phyloP scores from a whole-genome alignment of 1,140 invertebrate genomes.

The Sminthurides bifidus region DNA sequence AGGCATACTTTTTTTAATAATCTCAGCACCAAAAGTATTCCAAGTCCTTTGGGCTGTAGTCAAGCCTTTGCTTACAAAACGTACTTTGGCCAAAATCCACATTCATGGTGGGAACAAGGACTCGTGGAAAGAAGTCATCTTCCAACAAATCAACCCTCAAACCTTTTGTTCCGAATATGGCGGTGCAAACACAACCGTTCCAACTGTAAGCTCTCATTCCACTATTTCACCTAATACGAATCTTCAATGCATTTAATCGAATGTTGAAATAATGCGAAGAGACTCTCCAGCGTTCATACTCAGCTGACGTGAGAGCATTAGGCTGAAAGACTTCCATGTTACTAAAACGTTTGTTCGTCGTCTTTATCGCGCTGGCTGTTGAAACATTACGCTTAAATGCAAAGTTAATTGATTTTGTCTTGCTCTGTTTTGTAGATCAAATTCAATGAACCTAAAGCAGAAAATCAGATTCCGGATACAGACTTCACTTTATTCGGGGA shows the following conservation, averaged over 20 bases:
- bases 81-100: not conserved
- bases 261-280: no score
- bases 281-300: no score
- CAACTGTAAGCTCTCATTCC: not conserved
- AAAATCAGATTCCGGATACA: not conserved
- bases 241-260: not conserved
- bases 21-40: not conserved
- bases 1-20: no score
- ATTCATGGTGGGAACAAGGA: not conserved
- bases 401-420: no score
- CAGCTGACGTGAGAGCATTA: no score
- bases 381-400: no score
- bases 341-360: no score
- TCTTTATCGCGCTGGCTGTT: no score
- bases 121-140: not conserved
- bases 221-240: not conserved
- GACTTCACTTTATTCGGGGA: not conserved
- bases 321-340: no score
- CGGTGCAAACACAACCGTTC: not conserved
- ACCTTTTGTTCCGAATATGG: not conserved
- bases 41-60: not conserved
- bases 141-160: not conserved
- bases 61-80: not conserved
- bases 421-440: no score
- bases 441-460: not conserved